Evolutionary conservation across 1,140 invertebrate genomes (phyloP), one percentile per base, ranked within the genome.

Genomic region (Ceratoteleas bidentatus): DNA sequence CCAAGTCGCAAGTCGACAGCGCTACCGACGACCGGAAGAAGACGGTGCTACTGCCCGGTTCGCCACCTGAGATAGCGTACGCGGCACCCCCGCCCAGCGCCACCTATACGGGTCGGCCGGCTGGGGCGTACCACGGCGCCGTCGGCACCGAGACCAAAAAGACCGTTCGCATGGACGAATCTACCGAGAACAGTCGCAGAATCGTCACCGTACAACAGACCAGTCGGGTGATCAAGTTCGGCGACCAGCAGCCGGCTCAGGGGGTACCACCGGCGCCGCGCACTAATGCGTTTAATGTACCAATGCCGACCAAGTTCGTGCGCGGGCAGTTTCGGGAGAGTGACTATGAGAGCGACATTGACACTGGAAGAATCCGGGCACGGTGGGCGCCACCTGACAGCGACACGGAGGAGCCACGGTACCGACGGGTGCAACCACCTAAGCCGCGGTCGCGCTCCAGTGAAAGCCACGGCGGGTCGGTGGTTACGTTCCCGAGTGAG

Each of bases 291-390:
- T 43, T 90, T 91, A 58, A 91, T 86, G 89, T 92, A 15, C 92
- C 94, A 0, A 93, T 88, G 5, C 94, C 94, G 0, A 95, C 91
- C 0, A 95, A 95, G 86, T 95, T 95, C 84, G 86, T 95, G 15
- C 93, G 93, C 9, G 94, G 94, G 6, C 94, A 95, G 65, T 94
- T 94, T 65, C 88, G 92, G 0, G 94, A 95, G 78, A 95, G 94
- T 45, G 95, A 95, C 75, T 95, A 95, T 78, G 94, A 95, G 76
- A 95, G 94, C 87, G 94, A 95, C 74, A 88, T 93, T 0, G 94
- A 95, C 52, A 88, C 87, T n/a, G 90, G 90, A 0, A 90, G 89
- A 78, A 94, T 95, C 61, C 92, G 91, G 53, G 91, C 94, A 0
- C 92, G 93, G 50, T 95, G 94, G 94, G 89, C 92, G 1, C 94